Conservation (phyloP, 35 echinoderm and acorn worm genomes). For the Amphiura filiformis region DNA sequence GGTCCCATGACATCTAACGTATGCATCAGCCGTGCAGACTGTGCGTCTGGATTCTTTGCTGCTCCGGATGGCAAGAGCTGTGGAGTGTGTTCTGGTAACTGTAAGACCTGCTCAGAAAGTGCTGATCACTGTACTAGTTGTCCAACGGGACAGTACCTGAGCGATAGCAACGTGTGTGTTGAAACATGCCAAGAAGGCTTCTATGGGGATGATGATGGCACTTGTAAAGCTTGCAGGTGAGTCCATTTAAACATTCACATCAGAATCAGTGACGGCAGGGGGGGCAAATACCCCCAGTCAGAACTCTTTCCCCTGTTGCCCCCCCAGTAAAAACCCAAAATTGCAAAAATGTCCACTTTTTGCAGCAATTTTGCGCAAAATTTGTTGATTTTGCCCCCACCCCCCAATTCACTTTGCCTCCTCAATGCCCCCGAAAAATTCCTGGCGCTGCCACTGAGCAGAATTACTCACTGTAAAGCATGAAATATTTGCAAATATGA, state of each 20-base stretch:
- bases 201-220: constrained; percentile 35
- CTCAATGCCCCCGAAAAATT: too few relatives aligned
- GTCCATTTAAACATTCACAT: background rate
- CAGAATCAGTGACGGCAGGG: too few relatives aligned
- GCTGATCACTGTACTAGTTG: constrained; percentile 48
- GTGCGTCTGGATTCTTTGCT: constrained; percentile 44
- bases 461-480: too few relatives aligned
- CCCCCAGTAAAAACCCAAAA: too few relatives aligned
- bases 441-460: too few relatives aligned
- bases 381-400: too few relatives aligned
- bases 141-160: constrained; percentile 36
- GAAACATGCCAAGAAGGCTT: constrained; percentile 47
- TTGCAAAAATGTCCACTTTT: too few relatives aligned
- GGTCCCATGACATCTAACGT: constrained; percentile 59
- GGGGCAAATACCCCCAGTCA: too few relatives aligned
- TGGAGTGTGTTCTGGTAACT: constrained; percentile 58
- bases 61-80: constrained; percentile 23
- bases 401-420: too few relatives aligned
- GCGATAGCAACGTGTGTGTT: constrained; percentile 33
- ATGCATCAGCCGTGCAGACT: constrained; percentile 50
- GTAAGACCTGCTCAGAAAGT: constrained; percentile 32
- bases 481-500: too few relatives aligned
- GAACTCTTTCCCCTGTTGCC: too few relatives aligned
- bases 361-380: too few relatives aligned
- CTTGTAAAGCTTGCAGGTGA: constrained; percentile 78